A percentile compares a stretch with the other conserved stretches of the same genome.
These are phyloP conservation scores for Drosophila paramelanica DNA, from an alignment of 2,888 invertebrate species.

Conservation along the genomic window DNA sequence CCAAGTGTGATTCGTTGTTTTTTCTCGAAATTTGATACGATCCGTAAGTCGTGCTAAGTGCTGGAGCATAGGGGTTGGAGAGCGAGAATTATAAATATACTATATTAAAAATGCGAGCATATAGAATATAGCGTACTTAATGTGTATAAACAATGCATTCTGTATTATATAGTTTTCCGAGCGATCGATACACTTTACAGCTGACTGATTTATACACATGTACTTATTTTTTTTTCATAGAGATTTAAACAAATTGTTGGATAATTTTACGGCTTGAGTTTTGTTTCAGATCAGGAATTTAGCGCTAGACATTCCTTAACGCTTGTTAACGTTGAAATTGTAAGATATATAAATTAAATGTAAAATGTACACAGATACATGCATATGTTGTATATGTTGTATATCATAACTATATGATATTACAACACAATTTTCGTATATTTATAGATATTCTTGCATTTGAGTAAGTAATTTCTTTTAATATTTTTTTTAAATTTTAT, in stretches of 20 bases:
- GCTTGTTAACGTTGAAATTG: neutral
- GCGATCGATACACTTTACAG: constrained; percentile 57
- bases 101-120: constrained; percentile 57
- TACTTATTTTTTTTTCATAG: neutral
- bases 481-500: neutral
- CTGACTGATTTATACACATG: constrained; percentile 60
- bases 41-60: constrained; percentile 49
- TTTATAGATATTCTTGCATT: no score
- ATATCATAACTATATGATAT: neutral
- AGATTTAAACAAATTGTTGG: neutral
- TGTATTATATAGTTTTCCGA: constrained; percentile 49
- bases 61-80: constrained; percentile 19
- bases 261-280: constrained; percentile 15
- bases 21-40: constrained; percentile 59
- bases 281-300: neutral
- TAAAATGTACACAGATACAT: neutral
- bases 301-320: neutral
- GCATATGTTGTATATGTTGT: no score
- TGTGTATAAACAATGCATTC: constrained; percentile 26
- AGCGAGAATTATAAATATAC: constrained; percentile 30
- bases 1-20: constrained; percentile 14
- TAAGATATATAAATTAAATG: no score
- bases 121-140: constrained; percentile 10
- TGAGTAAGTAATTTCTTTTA: no score
- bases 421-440: no score